These are phyloP conservation scores for Stictocephala bisonia DNA, from an alignment of 2,888 invertebrate species.

Conservation along the genomic window DNA sequence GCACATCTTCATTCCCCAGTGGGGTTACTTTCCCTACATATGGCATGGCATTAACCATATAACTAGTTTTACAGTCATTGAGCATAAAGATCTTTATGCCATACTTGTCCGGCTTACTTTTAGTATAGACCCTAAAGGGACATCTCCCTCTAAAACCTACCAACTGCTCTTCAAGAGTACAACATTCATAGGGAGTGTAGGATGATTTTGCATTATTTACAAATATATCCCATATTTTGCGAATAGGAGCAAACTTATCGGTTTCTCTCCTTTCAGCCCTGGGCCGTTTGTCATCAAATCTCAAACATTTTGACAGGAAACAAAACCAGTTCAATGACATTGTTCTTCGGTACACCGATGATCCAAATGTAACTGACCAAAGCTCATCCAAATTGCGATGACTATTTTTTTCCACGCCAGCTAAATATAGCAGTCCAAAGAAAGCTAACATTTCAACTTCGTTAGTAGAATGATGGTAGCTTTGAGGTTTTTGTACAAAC, in stretches of 20 bases:
- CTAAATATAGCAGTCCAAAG: constrained; percentile 17
- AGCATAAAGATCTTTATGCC: constrained; percentile 48
- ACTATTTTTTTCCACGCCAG: constrained; percentile 32
- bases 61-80: constrained; percentile 48
- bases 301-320: constrained; percentile 24
- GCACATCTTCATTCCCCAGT: constrained; percentile 33
- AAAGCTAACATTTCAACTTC: constrained; percentile 30
- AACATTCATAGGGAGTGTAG: constrained; percentile 47
- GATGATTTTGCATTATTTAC: constrained; percentile 39
- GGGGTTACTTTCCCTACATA: constrained; percentile 48
- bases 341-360: too few relatives aligned
- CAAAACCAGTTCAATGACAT: constrained; percentile 47
- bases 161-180: constrained; percentile 48
- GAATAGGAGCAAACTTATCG: constrained; percentile 52
- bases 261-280: constrained; percentile 22
- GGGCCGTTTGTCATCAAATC: constrained; percentile 48
- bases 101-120: constrained; percentile 48
- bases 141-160: constrained; percentile 43
- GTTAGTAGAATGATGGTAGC: constrained; percentile 9
- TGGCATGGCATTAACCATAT: constrained; percentile 49
- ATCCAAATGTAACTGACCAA: constrained; percentile 41
- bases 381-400: constrained; percentile 44
- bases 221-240: constrained; percentile 52
- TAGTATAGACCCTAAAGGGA: constrained; percentile 46
- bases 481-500: not conserved